A percentile compares a stretch with the other conserved stretches of the same genome.
phyloP scores from a whole-genome alignment of 2,888 invertebrate species.

The Steinernema hermaphroditum region DNA sequence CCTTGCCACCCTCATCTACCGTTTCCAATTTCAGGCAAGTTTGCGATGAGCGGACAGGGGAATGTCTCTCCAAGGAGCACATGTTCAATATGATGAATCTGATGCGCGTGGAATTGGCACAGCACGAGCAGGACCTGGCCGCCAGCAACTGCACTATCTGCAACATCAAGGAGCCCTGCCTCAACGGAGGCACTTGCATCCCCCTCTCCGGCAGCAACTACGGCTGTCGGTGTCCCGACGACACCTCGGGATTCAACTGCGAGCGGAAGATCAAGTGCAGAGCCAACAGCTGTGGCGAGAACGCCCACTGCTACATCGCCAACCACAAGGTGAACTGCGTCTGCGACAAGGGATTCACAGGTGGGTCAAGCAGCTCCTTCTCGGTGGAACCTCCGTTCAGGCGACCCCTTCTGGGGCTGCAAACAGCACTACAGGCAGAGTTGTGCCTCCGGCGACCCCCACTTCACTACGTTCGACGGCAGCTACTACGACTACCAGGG shows the following conservation, averaged over 20 bases:
- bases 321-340: conserved; percentile 55
- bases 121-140: conserved; percentile 14
- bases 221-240: conserved; percentile 68
- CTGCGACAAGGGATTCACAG: conserved; percentile 53
- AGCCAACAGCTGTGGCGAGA: conserved; percentile 47
- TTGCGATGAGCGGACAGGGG: conserved; percentile 3
- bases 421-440: conserved; percentile 32
- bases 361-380: conserved; percentile 28
- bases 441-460: conserved; percentile 64
- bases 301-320: conserved; percentile 50
- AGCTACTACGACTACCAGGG: conserved; percentile 61
- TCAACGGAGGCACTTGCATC: conserved; percentile 48
- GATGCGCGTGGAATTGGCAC: conserved; percentile 6
- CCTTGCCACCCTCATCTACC: too few species aligned
- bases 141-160: conserved; percentile 4
- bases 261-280: conserved; percentile 65
- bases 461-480: conserved; percentile 66
- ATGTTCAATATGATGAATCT: neutral
- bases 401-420: conserved; percentile 22
- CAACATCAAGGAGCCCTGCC: conserved; percentile 39
- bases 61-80: conserved; percentile 11
- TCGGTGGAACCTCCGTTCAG: neutral
- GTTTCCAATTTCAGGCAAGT: conserved; percentile 3
- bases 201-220: conserved; percentile 32
- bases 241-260: conserved; percentile 78